Evolutionary conservation across 2,888 invertebrate species (phyloP), one percentile per base, ranked within the genome.

Genomic region (Saturnia japonica): DNA sequence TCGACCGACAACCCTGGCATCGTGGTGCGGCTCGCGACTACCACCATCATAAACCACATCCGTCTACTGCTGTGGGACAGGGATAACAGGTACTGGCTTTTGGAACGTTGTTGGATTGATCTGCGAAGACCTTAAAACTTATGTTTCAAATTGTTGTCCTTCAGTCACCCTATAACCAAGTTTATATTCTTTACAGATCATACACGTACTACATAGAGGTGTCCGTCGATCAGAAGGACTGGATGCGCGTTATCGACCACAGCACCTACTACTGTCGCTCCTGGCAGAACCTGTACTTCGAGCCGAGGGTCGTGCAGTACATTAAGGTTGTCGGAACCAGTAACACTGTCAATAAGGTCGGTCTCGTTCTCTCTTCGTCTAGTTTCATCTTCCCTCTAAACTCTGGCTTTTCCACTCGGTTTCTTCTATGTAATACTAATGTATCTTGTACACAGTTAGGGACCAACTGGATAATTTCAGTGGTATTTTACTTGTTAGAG

Each of bases 251-350:
- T 70, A 95, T 99, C 74, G 99, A 99, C 93, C 97, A 99, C 94
- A 97, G 97, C 75, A 95, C 96, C 76, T 99, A 97, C 94, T 96
- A 97, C 87, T 99, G 99, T 88, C 96, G 99, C 73, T 99, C 99
- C 25, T 99, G 98, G 98, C 99, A 99, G 94, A 96, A 96, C 86
- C 95, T 99, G 68, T 99, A 97, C 94, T 99, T 99, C 91, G 95
- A 96, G 78, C 95, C 97, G 51, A 93, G 98, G 72, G 99, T 99
- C 70, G 98, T 99, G 74, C 97, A 96, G 90, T 97, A 95, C 87
- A 96, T 97, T 77, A 95, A 96, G 78, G 93, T 97, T 73, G 96
- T 97, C 70, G 99, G 99, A 79, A 99, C 99, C 28, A 97, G 98
- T 88, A 99, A 99, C 88, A 98, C 99, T 22, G 97, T 98, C 42